Percentiles rank a stretch among this genome's conserved stretches.
These are phyloP conservation scores for Macquaria ambigua DNA, from an alignment of 2,113 vertebrate species.

Conservation along the genomic window DNA sequence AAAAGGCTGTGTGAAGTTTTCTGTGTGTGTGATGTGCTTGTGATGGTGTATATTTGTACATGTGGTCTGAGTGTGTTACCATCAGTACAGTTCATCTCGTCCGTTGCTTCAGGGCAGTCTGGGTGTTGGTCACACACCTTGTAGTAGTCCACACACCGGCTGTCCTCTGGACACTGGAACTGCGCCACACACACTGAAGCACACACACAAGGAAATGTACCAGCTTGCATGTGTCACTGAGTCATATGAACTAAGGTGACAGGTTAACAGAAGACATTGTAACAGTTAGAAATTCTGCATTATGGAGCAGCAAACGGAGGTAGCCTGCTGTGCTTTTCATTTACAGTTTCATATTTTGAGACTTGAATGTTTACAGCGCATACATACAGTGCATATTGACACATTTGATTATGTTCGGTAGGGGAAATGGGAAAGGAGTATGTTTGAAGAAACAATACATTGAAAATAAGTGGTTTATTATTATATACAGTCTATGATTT, in stretches of 20 bases:
- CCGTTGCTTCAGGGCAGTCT: conserved; percentile 88
- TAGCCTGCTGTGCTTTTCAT: neutral
- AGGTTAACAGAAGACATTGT: neutral
- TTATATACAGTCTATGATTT: neutral
- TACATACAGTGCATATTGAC: neutral
- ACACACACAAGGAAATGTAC: conserved; percentile 16
- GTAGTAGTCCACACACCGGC: conserved; percentile 89
- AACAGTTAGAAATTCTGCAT: neutral
- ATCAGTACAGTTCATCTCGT: conserved; percentile 89
- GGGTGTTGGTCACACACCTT: conserved; percentile 88
- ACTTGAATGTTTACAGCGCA: neutral
- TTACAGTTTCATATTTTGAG: neutral
- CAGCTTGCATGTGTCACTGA: neutral
- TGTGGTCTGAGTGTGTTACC: conserved; percentile 73
- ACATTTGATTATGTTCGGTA: neutral
- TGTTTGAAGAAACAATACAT: neutral
- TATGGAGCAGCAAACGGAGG: neutral
- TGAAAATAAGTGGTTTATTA: too few relatives aligned
- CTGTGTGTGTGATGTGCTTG: neutral
- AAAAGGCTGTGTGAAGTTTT: neutral
- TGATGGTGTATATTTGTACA: neutral
- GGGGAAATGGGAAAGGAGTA: neutral
- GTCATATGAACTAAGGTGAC: neutral
- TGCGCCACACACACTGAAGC: conserved; percentile 90
- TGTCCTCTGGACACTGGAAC: conserved; percentile 90